Conservation (phyloP, 2,113 vertebrate species). For the Hyaena hyaena region DNA sequence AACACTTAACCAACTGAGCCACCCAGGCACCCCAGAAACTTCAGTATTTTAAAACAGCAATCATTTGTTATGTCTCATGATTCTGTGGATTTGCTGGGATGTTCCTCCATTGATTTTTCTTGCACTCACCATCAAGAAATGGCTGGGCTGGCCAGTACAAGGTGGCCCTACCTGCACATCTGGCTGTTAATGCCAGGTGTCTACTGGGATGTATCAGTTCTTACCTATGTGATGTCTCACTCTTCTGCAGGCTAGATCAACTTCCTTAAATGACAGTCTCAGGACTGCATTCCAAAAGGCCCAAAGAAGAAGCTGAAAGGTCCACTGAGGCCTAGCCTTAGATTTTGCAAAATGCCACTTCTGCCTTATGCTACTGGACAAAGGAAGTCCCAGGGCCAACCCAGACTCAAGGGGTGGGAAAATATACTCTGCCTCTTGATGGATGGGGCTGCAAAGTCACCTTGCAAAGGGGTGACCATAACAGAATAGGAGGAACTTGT, state of each 20-base stretch:
- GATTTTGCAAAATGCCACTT: conserved; percentile 9
- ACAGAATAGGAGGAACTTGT: not conserved
- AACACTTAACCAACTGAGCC: too few species aligned
- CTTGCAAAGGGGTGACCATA: not conserved
- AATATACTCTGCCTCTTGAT: not conserved
- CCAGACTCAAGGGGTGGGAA: not conserved
- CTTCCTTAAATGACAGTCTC: not conserved
- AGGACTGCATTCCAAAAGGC: not conserved
- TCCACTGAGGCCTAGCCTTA: not conserved
- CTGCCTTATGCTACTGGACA: not conserved
- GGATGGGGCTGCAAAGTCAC: not conserved
- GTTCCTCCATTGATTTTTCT: not conserved
- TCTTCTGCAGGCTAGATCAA: not conserved
- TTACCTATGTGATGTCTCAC: not conserved
- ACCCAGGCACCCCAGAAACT: not conserved
- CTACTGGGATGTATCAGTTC: not conserved
- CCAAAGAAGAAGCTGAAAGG: not conserved
- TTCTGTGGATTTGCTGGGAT: not conserved
- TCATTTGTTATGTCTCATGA: not conserved
- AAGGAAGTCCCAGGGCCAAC: not conserved
- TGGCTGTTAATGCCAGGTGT: not conserved
- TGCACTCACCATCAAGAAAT: not conserved
- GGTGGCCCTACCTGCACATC: not conserved
- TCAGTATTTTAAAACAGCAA: not conserved
- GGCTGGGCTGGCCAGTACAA: not conserved